Evolutionary conservation across 2,888 invertebrate genomes (phyloP).

Genomic region (Drosophila vallismaia): DNA sequence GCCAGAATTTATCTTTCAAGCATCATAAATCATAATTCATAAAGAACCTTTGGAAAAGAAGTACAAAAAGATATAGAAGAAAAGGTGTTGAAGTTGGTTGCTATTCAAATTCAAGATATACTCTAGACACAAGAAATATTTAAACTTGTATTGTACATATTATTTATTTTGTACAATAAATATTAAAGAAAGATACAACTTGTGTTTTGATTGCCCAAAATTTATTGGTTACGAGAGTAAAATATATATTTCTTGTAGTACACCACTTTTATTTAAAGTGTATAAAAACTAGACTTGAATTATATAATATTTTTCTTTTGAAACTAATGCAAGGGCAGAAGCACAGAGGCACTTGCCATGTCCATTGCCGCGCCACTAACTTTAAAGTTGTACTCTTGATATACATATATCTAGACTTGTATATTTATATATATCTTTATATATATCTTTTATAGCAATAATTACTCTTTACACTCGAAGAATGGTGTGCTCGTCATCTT

Average conservation of each 20-base stretch:
- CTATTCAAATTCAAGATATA: not conserved
- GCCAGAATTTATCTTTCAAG: conserved; percentile 75
- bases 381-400: not conserved
- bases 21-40: conserved; percentile 79
- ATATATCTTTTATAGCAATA: conserved; percentile 20
- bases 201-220: too few species aligned
- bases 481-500: conserved; percentile 24
- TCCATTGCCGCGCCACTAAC: conserved; percentile 49
- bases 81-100: not conserved
- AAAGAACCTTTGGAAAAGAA: conserved; percentile 27
- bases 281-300: conserved; percentile 25
- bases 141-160: not conserved
- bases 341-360: conserved; percentile 63
- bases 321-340: conserved; percentile 17
- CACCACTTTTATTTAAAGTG: not conserved
- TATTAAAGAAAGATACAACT: not conserved
- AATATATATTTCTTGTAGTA: not conserved
- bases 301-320: conserved; percentile 53
- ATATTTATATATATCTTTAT: not conserved
- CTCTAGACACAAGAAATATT: not conserved
- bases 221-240: too few species aligned
- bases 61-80: not conserved
- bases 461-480: conserved; percentile 29
- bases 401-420: not conserved
- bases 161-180: not conserved